Evolutionary conservation across 1,140 invertebrate genomes (phyloP).

Genomic region (Caenorhabditis remanei): DNA sequence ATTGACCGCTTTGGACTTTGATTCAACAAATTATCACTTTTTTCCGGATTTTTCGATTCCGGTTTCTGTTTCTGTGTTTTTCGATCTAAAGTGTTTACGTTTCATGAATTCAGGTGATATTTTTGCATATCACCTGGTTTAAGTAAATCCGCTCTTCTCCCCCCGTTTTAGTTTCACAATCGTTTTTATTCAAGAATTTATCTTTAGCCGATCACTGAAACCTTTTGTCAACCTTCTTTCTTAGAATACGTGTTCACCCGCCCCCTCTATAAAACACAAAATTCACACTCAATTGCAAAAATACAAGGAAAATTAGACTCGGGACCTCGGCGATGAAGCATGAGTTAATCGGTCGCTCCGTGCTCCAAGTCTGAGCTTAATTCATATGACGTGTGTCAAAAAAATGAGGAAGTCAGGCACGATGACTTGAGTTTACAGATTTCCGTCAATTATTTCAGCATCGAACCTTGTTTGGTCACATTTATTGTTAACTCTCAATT

Average conservation of each 20-base stretch:
- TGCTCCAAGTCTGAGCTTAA: not conserved
- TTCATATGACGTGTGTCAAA: slow-evolving; percentile 46
- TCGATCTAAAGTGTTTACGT: not conserved
- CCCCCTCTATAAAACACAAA: slow-evolving; percentile 20
- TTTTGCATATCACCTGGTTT: not conserved
- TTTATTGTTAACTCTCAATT: not conserved
- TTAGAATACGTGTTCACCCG: slow-evolving; percentile 1
- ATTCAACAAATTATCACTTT: not conserved
- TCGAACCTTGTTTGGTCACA: not conserved
- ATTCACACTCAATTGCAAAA: slow-evolving; percentile 34
- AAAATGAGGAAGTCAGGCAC: slow-evolving; percentile 38
- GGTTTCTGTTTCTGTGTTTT: not conserved
- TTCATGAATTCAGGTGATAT: slow-evolving; percentile 9
- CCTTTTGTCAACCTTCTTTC: not conserved
- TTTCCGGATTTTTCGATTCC: not conserved
- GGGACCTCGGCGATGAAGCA: slow-evolving; percentile 39
- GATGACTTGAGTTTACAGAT: slow-evolving; percentile 28
- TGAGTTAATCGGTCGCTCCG: not conserved
- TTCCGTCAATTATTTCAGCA: not conserved
- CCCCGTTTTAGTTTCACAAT: not conserved
- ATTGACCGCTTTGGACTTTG: slow-evolving; percentile 20
- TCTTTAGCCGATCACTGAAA: not conserved
- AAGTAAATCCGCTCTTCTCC: not conserved
- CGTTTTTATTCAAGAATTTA: not conserved
- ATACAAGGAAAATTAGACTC: slow-evolving; percentile 24